A percentile compares a stretch with the other conserved stretches of the same genome.
These are phyloP conservation scores for Amaurobius ferox DNA, from an alignment of 2,888 invertebrate genomes.

Conservation along the genomic window DNA sequence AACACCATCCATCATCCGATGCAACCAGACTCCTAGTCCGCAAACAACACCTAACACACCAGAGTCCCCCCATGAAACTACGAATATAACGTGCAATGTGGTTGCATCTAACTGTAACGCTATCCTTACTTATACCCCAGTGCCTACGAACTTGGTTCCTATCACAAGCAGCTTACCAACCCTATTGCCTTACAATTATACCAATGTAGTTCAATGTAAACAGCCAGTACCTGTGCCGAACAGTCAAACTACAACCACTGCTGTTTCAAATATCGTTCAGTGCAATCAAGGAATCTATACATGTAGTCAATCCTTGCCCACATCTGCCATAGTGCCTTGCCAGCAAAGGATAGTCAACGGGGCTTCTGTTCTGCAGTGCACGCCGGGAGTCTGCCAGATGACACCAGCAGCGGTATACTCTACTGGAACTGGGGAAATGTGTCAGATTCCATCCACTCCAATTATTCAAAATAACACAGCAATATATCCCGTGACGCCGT, in stretches of 20 bases:
- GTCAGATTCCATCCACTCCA: conserved; percentile 6
- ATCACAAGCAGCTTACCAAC: background rate
- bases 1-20: background rate
- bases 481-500: conserved; percentile 9
- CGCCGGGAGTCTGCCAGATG: conserved; percentile 34
- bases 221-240: background rate
- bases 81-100: background rate
- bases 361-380: conserved; percentile 21
- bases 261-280: background rate
- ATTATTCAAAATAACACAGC: conserved; percentile 10
- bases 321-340: conserved; percentile 23
- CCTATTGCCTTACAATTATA: no score
- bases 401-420: conserved; percentile 10
- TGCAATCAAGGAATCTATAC: background rate
- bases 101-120: conserved; percentile 14
- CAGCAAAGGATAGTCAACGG: conserved; percentile 35
- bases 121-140: conserved; percentile 11
- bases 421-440: conserved; percentile 18
- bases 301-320: background rate
- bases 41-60: conserved; percentile 4
- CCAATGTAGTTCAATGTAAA: no score
- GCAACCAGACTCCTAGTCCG: background rate
- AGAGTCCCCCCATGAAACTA: background rate
- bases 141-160: conserved; percentile 5
- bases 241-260: background rate